Evolutionary conservation across 2,113 vertebrate species (phyloP), one percentile per base, ranked within the genome.

Genomic region (Catharus bicknelli): DNA sequence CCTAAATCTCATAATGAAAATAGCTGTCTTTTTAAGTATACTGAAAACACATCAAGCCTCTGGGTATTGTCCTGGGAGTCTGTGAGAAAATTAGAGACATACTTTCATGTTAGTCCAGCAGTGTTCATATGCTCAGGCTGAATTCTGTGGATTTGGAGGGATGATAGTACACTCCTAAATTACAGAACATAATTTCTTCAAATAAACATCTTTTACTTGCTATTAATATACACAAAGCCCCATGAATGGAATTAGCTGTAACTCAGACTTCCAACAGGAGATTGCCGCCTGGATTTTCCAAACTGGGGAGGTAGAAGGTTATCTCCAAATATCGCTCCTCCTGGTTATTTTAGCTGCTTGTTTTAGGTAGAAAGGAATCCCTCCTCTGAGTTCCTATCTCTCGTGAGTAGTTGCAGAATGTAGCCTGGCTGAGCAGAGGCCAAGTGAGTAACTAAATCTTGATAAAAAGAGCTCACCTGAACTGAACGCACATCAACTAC

Each of bases 401-500:
- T 85, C 29, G 57, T 15, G 40, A 82, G 48, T 8, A 20, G 30
- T 5, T 54, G 30, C 30, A 86, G n/a, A 63, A 83, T 22, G 36
- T 17, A 73, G 34, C 34, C 66, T 59, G 73, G 53, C n/a, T 51
- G 36, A 74, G 20, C 42, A 42, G 48, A 81, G 57, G 34, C 29
- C 7, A 48, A 14, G 9, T 0, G 0, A 40, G 40, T 27, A 55
- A n/a, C n/a, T 40, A 53, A 72, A 64, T 3, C 53, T 68, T 3
- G 4, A 23, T 54, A 29, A 84, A 84, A 45, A 15, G 19, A 76
- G 32, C n/a, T 82, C 74, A 48, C 13, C 34, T 45, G 74, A 76
- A 38, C n/a, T 21, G 42, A 40, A 23, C 45, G 64, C 10, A 34
- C 57, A 30, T 10, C 1, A 6, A 34, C 34, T 57, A 15, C 34